Percentiles rank a stretch among this genome's conserved stretches.
phyloP scores from a whole-genome alignment of 2,113 vertebrate genomes.

The Rattus rattus region DNA sequence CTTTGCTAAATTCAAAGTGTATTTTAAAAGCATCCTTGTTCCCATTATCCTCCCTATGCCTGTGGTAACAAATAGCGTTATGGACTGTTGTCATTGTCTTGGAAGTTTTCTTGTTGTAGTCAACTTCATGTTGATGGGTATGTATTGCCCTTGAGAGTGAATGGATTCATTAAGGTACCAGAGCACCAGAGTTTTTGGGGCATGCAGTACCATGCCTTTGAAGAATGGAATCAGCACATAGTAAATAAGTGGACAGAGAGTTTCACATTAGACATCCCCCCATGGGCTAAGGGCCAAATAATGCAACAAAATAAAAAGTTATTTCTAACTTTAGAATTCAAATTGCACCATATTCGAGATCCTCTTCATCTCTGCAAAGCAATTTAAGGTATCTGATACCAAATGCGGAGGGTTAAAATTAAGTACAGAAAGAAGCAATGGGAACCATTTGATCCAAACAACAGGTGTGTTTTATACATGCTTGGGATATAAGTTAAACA shows the following conservation, averaged over 20 bases:
- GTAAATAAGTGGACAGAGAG: background rate
- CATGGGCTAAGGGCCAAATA: background rate
- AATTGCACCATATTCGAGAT: background rate
- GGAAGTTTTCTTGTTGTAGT: background rate
- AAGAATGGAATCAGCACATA: background rate
- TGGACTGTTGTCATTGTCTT: background rate
- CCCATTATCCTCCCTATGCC: background rate
- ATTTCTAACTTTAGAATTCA: background rate
- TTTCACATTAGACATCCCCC: background rate
- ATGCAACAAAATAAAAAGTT: background rate
- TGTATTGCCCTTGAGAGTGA: background rate
- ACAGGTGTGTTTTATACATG: background rate
- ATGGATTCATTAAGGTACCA: background rate
- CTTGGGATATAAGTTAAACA: background rate
- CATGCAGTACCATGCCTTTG: background rate
- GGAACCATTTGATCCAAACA: background rate
- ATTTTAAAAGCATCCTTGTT: background rate
- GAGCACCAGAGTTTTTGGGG: background rate
- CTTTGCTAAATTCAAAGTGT: background rate
- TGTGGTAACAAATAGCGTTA: background rate
- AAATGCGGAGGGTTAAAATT: background rate
- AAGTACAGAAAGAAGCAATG: accelerated
- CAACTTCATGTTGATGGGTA: background rate
- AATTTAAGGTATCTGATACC: background rate
- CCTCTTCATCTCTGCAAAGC: background rate